Conservation (phyloP, 2,113 vertebrate genomes). For the Geococcyx californianus region DNA sequence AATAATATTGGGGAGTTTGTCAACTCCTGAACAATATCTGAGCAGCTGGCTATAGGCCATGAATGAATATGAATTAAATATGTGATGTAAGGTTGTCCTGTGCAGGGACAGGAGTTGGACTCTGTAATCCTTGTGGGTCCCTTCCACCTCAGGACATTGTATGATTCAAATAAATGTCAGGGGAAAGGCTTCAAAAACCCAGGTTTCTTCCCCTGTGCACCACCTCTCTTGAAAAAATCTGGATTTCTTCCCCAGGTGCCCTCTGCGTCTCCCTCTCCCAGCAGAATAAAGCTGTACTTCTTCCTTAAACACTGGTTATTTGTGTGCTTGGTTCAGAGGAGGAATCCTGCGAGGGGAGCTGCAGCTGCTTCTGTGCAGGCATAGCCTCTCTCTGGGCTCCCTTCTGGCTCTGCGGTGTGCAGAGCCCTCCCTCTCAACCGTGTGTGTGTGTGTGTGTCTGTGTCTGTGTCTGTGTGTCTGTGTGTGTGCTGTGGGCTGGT, state of each 20-base stretch:
- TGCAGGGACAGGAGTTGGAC: too few relatives aligned
- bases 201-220: not conserved
- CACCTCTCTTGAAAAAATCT: not conserved
- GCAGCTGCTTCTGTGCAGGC: not conserved
- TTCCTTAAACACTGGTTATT: not conserved
- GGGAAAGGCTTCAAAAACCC: not conserved
- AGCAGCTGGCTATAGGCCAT: constrained; percentile 2
- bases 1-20: constrained; percentile 15
- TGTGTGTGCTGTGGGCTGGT: not conserved
- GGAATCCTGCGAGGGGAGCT: not conserved
- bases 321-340: not conserved
- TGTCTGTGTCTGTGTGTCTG: too few relatives aligned
- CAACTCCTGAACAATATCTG: not conserved
- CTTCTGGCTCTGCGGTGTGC: accelerated
- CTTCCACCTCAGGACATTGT: not conserved
- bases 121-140: too few relatives aligned
- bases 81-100: not conserved
- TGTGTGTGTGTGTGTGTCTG: not conserved
- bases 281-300: constrained; percentile 13
- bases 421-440: not conserved
- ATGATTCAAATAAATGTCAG: not conserved
- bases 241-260: not conserved
- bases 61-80: constrained; percentile 17
- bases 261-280: not conserved
- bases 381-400: not conserved